Base-by-base conservation (phyloP, 2,797 vertebrate genomes). In the Hydrophis major region DNA sequence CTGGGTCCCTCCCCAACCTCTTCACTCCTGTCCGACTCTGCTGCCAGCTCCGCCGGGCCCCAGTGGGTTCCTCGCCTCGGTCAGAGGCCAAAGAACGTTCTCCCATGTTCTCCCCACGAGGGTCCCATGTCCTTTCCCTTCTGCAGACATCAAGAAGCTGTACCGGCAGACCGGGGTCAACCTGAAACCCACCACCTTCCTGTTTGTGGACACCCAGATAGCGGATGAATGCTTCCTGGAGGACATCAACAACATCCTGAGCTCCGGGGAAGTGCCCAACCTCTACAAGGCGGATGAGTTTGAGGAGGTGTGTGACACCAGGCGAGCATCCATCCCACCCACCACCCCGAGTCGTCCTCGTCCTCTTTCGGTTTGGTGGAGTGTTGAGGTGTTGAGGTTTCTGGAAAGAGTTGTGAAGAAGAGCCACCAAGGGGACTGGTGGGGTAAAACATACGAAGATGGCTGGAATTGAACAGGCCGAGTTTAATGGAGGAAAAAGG, bases 191-290 rank as follows among this genome's bases (percentile, higher is more conserved):
- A 98, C 98, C 0, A 98, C 99, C 53, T 98, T 99, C 97, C 97
- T 99, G 90, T 98, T 99, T 61, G 98, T 96, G 91, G 98, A 99
- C 96, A 98, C 98, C 8, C 98, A 99, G 95, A 98, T 99, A 0
- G 97, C 97, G 0, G 98, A 98, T 0, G 98, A 98, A 27, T 98
- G 98, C 42, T 99, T 99, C 96, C 96, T 99, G 16, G 98, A 99
- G 93, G 98, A 99, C 95, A 98, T 99, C 94, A 99, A 99, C 96
- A 99, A 99, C 95, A 97, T 99, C 93, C 97, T 99, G 92, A 99
- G 98, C 95, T 98, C 98, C 0, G 99, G 98, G 89, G 98, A 99
- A 95, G 98, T 99, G 91, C 98, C 98, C 13, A 99, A 98, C 94
- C 98, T 99, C 91, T 99, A 98, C 96, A 99, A 99, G 95, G 47